Base-by-base conservation (phyloP, 2,888 invertebrate species). In the Nymphalis polychloros region DNA sequence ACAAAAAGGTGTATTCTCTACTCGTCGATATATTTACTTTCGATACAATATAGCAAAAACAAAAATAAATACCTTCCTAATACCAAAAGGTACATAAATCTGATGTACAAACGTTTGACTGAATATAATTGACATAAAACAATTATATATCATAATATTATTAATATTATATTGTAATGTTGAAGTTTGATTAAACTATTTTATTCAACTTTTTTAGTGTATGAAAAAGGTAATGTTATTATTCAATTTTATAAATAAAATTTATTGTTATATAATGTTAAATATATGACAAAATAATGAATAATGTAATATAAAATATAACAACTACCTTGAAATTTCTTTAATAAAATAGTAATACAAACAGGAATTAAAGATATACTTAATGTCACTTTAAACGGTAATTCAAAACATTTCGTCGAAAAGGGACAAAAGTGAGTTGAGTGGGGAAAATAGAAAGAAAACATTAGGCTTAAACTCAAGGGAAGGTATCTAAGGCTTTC, bases 401-500 rank as follows among this genome's bases (percentile, higher is more conserved):
- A 7, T 4, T 53, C 7, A 31, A 17, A 19, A 10, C 53, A 57
- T 19, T 19, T 41, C 19, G 57, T 41, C 19, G 57, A 57, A 57
- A 57, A 19, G 57, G 19, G 57, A 57, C 57, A 57, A 57, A 61
- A 46, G 61, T 57, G 53, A 64, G 70, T 57, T 59, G 72, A 72
- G 52, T 62, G 70, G 65, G 72, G 63, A 87, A 89, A 89, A 63
- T 62, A 66, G 85, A 64, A 72, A 73, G 71, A 89, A 90, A 90
- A 90, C 90, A 90, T 90, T 89, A 88, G 84, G 84, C 82, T 82
- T 76, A 74, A 74, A 81, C 85, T 82, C 82, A 71, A 71, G 86
- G 89, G 86, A 85, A 81, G 79, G 81, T 81, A 79, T 81, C 82
- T 85, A 81, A 84, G 79, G 77, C 77, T 84, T 84, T 84, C 79